Percentiles rank a stretch among this genome's conserved stretches.
phyloP scores from a whole-genome alignment of 1,140 invertebrate species.

The Ostrea denselamellosa region DNA sequence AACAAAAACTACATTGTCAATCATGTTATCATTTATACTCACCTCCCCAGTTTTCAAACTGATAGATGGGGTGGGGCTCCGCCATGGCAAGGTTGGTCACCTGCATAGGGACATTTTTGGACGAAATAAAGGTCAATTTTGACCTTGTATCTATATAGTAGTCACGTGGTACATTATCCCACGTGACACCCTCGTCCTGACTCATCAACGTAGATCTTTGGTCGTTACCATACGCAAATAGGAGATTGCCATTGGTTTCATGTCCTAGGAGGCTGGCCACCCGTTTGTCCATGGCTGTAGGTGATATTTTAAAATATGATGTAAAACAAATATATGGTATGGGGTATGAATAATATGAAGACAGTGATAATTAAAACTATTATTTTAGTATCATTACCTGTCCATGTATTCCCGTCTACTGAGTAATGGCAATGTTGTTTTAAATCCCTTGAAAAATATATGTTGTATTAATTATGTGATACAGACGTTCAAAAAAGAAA shows the following conservation, averaged over 20 bases:
- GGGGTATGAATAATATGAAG: neutral
- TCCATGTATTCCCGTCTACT: slow-evolving; percentile 53
- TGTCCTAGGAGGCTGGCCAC: slow-evolving; percentile 56
- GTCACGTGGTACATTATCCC: slow-evolving; percentile 48
- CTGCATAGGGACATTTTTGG: slow-evolving; percentile 57
- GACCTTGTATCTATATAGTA: slow-evolving; percentile 30
- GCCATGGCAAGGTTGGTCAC: slow-evolving; percentile 19
- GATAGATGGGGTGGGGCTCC: slow-evolving; percentile 39
- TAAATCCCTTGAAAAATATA: slow-evolving; percentile 40
- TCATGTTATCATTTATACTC: neutral
- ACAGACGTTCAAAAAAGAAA: no score
- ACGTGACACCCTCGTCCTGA: slow-evolving; percentile 52
- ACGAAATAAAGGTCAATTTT: neutral
- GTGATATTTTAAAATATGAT: neutral
- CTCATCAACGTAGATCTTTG: slow-evolving; percentile 59
- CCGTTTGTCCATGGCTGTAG: slow-evolving; percentile 53
- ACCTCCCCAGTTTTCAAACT: slow-evolving; percentile 59
- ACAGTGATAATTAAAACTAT: neutral
- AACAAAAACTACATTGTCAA: neutral
- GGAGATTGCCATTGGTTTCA: slow-evolving; percentile 40
- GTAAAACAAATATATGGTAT: no score
- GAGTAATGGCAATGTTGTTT: slow-evolving; percentile 55
- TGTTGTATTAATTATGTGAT: no score
- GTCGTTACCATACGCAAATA: slow-evolving; percentile 58
- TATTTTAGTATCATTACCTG: slow-evolving; percentile 48